phyloP scores from a whole-genome alignment of 2,888 invertebrate genomes.

The Drosophila subsilvestris region DNA sequence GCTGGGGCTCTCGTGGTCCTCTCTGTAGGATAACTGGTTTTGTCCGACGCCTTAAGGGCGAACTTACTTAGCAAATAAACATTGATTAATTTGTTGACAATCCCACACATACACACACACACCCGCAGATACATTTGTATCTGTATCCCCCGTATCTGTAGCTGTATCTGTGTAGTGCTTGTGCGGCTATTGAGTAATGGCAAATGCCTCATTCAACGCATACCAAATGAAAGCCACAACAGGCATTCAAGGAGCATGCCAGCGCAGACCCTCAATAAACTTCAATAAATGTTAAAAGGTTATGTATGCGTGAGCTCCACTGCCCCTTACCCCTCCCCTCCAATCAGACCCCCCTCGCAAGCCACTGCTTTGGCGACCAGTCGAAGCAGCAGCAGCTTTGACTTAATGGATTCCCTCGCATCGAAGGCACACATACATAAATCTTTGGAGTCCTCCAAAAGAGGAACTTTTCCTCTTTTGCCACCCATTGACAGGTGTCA shows the following conservation, averaged over 20 bases:
- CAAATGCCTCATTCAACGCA: slow-evolving; percentile 54
- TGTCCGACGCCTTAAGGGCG: slow-evolving; percentile 59
- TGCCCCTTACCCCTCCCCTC: not conserved
- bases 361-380: not conserved
- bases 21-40: slow-evolving; percentile 46
- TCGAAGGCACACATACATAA: slow-evolving; percentile 66
- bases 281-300: slow-evolving; percentile 78
- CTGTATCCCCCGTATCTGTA: slow-evolving; percentile 27
- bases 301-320: slow-evolving; percentile 57
- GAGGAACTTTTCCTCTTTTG: slow-evolving; percentile 37
- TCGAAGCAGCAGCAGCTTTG: slow-evolving; percentile 45
- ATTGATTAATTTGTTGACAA: slow-evolving; percentile 83
- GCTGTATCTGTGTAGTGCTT: slow-evolving; percentile 46
- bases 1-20: no score
- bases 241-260: slow-evolving; percentile 25
- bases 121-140: slow-evolving; percentile 21
- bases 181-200: slow-evolving; percentile 74
- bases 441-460: slow-evolving; percentile 51
- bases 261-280: slow-evolving; percentile 62
- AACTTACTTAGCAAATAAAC: slow-evolving; percentile 82
- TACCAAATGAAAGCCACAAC: slow-evolving; percentile 63
- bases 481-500: slow-evolving; percentile 64
- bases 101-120: slow-evolving; percentile 45
- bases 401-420: slow-evolving; percentile 73
- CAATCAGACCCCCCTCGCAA: not conserved